Percentiles rank a stretch among this genome's conserved stretches.
These are phyloP conservation scores for Spisula subtruncata DNA, from an alignment of 2,888 invertebrate genomes.

Conservation along the genomic window DNA sequence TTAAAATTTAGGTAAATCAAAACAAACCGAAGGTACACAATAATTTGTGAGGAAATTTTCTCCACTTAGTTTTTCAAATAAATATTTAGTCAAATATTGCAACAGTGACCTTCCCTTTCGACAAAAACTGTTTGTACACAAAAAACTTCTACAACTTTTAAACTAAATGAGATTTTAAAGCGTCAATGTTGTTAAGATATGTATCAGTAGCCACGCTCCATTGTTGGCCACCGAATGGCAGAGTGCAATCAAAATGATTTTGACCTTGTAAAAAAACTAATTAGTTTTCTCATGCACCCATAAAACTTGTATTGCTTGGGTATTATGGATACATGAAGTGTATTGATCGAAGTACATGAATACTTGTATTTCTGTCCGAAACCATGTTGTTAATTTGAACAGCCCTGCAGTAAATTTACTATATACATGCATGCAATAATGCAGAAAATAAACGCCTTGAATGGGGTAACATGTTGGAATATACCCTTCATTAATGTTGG, in stretches of 20 bases:
- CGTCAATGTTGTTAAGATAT: background rate
- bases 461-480: background rate
- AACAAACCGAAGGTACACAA: background rate
- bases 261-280: conserved; percentile 14
- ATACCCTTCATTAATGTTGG: background rate
- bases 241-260: conserved; percentile 18
- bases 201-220: background rate
- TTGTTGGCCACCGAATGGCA: background rate
- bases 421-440: background rate
- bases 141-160: background rate
- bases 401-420: background rate
- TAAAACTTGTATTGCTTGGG: background rate
- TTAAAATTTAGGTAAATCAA: background rate
- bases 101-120: background rate
- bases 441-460: background rate
- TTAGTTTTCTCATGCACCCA: conserved; percentile 1
- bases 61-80: background rate
- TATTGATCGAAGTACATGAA: background rate
- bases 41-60: background rate
- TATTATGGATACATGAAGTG: background rate
- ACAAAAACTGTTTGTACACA: background rate
- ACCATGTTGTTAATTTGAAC: background rate
- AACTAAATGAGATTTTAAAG: background rate
- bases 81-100: background rate
- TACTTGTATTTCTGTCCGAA: background rate